These are phyloP conservation scores for Callitettix versicolor DNA, from an alignment of 1,140 invertebrate species.

Conservation along the genomic window DNA sequence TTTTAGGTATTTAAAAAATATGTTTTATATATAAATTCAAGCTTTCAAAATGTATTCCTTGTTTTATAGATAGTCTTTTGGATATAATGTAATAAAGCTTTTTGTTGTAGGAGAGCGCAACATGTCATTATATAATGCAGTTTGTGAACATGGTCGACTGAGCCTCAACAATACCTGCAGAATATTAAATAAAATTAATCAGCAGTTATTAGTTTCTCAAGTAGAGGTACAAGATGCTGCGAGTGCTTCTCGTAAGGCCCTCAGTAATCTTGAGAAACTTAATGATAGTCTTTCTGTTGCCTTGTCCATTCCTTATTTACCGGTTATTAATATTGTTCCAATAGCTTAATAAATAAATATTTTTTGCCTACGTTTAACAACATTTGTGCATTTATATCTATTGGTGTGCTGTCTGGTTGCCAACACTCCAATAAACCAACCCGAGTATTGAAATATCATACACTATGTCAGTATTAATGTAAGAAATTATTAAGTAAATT, in stretches of 20 bases:
- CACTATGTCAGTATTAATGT: too few species aligned
- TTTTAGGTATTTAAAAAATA: too few species aligned
- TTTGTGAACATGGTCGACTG: neutral
- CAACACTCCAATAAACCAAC: too few species aligned
- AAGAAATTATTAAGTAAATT: too few species aligned
- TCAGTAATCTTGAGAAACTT: neutral
- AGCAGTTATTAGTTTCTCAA: conserved; percentile 1
- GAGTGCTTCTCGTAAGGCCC: neutral
- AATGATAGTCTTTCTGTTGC: neutral
- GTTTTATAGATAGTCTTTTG: too few species aligned
- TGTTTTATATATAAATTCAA: too few species aligned
- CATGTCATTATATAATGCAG: neutral
- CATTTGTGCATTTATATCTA: too few species aligned
- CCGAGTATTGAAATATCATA: too few species aligned
- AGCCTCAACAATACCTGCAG: neutral
- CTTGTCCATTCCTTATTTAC: neutral
- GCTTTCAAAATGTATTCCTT: too few species aligned
- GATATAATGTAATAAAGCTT: neutral
- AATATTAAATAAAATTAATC: conserved; percentile 1
- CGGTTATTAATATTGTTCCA: neutral
- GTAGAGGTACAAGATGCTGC: conserved; percentile 4
- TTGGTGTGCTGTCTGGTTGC: too few species aligned
- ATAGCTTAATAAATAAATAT: too few species aligned
- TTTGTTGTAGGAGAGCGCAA: conserved; percentile 7
- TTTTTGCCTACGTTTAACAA: too few species aligned